Percentiles rank a stretch among this genome's conserved stretches.
These are phyloP conservation scores for Ditylenchus dipsaci DNA, from an alignment of 1,140 invertebrate species.

Conservation along the genomic window DNA sequence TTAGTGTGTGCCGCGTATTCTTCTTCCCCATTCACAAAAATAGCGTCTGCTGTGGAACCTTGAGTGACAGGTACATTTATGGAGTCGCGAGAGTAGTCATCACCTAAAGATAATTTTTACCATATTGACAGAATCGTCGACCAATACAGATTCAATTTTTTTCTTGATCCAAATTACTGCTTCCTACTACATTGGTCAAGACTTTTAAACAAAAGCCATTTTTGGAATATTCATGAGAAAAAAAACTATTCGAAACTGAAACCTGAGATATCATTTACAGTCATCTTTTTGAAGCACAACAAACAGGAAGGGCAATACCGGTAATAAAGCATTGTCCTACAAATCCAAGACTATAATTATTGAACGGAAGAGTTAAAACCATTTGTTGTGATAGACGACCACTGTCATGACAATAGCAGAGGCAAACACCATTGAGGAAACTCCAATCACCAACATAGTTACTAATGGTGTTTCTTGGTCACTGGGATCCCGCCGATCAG, in stretches of 20 bases:
- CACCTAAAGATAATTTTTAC: neutral
- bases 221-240: no score
- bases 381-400: neutral
- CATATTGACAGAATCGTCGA: no score
- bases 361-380: neutral
- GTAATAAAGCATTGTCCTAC: constrained; percentile 6
- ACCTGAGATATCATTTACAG: constrained; percentile 9
- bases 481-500: neutral
- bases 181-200: no score
- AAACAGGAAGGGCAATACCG: constrained; percentile 2
- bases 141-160: no score
- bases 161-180: no score
- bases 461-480: neutral
- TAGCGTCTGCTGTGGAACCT: neutral
- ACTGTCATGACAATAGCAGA: neutral
- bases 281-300: constrained; percentile 10
- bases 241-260: neutral
- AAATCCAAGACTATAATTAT: neutral
- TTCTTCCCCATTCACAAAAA: neutral
- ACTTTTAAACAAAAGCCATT: no score
- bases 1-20: neutral
- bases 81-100: constrained; percentile 7
- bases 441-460: neutral
- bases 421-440: neutral
- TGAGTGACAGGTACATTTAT: neutral